These are phyloP conservation scores for Gastrophryne carolinensis DNA, from an alignment of 2,797 vertebrate species.

Conservation along the genomic window DNA sequence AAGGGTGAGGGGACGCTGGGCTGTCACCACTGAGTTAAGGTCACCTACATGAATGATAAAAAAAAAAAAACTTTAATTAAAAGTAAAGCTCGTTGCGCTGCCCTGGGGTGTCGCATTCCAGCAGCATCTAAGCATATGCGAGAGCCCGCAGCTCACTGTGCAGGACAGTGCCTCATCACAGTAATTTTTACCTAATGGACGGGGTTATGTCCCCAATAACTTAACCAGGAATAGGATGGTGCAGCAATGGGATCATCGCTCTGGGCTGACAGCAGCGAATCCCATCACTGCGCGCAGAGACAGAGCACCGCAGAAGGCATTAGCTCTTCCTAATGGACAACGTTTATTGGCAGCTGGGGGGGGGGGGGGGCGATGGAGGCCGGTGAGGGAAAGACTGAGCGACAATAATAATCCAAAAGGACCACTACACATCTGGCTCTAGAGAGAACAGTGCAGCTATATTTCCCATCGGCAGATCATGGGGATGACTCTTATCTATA, in stretches of 20 bases:
- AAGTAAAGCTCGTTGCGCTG: conserved; percentile 68
- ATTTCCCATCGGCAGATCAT: no score
- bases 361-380: background rate
- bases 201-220: conserved; percentile 73
- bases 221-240: conserved; percentile 62
- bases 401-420: no score
- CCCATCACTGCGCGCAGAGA: conserved; percentile 54
- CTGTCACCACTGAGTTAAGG: conserved; percentile 45
- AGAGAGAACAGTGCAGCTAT: no score
- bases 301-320: conserved; percentile 49
- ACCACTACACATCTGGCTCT: no score
- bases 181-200: conserved; percentile 71
- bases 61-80: conserved; percentile 76
- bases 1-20: conserved; percentile 2
- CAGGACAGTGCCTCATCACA: conserved; percentile 67
- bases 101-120: conserved; percentile 57
- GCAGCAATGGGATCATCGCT: conserved; percentile 70
- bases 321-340: conserved; percentile 59
- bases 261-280: conserved; percentile 54
- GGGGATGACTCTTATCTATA: no score
- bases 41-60: conserved; percentile 65
- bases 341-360: background rate
- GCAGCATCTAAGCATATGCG: conserved; percentile 54
- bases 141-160: conserved; percentile 55
- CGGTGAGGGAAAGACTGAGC: background rate